These are phyloP conservation scores for Pampus argenteus DNA, from an alignment of 2,797 vertebrate species.

Conservation along the genomic window DNA sequence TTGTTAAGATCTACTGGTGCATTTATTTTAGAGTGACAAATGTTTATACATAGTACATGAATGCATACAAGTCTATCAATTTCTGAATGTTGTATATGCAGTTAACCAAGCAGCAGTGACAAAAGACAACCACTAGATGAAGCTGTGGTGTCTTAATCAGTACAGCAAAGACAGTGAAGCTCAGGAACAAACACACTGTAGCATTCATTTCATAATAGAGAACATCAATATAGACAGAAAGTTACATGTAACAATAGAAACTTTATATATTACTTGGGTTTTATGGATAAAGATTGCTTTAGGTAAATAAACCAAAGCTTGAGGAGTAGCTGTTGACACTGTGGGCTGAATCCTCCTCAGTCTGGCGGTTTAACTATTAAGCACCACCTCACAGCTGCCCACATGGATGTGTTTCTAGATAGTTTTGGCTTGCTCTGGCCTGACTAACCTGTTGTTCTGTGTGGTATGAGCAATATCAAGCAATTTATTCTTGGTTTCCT, in stretches of 20 bases:
- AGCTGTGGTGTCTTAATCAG: slow-evolving; percentile 49
- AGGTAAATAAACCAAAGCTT: neutral
- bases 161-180: neutral
- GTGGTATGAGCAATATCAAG: slow-evolving; percentile 39
- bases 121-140: slow-evolving; percentile 67
- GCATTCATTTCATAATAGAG: slow-evolving; percentile 3
- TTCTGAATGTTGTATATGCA: slow-evolving; percentile 22
- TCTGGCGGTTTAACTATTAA: neutral
- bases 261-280: slow-evolving; percentile 2
- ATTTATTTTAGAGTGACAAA: slow-evolving; percentile 41
- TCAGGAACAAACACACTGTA: slow-evolving; percentile 20
- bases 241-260: neutral
- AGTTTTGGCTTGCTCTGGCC: slow-evolving; percentile 16
- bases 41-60: slow-evolving; percentile 48
- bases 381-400: slow-evolving; percentile 22
- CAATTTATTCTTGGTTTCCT: slow-evolving; percentile 28
- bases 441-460: slow-evolving; percentile 26
- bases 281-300: slow-evolving; percentile 18
- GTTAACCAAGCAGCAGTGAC: slow-evolving; percentile 31
- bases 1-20: slow-evolving; percentile 29
- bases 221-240: neutral
- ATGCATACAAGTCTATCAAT: slow-evolving; percentile 37
- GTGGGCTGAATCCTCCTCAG: neutral
- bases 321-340: slow-evolving; percentile 1
- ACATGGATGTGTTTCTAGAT: slow-evolving; percentile 52